These are phyloP conservation scores for Apis laboriosa DNA, from an alignment of 1,140 invertebrate genomes.

Conservation along the genomic window DNA sequence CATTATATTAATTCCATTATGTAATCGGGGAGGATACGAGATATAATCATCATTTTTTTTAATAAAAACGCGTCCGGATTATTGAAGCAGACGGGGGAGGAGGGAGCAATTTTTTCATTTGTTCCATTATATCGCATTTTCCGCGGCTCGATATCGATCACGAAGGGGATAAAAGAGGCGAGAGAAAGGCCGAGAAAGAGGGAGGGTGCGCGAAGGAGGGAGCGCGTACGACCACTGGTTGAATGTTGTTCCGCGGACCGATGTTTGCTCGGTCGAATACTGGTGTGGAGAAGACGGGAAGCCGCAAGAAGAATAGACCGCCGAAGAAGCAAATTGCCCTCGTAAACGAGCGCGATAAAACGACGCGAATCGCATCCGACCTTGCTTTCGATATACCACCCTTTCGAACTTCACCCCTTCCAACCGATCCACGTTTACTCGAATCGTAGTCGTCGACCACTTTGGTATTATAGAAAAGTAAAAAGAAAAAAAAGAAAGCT, in stretches of 20 bases:
- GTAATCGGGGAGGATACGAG: no score
- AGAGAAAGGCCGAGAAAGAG: no score
- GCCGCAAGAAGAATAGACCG: neutral
- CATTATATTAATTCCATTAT: no score
- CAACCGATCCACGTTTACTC: neutral
- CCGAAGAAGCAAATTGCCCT: neutral
- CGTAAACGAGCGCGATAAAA: neutral
- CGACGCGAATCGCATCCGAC: neutral
- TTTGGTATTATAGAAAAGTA: no score
- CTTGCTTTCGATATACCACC: neutral
- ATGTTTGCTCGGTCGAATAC: conserved; percentile 31
- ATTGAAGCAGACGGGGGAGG: neutral
- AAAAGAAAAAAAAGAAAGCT: no score
- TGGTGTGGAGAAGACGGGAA: neutral
- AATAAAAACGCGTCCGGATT: neutral
- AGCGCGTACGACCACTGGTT: conserved; percentile 36
- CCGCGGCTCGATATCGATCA: neutral
- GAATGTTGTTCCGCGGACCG: conserved; percentile 29
- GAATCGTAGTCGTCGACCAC: no score
- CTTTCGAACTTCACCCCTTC: no score
- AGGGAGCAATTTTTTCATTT: neutral
- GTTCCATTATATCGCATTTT: neutral
- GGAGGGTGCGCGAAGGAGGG: no score
- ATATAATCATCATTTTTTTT: neutral
- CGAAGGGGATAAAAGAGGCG: neutral